Evolutionary conservation across 2,797 vertebrate species (phyloP), one percentile per base, ranked within the genome.

Genomic region (Sebastes diploproa): DNA sequence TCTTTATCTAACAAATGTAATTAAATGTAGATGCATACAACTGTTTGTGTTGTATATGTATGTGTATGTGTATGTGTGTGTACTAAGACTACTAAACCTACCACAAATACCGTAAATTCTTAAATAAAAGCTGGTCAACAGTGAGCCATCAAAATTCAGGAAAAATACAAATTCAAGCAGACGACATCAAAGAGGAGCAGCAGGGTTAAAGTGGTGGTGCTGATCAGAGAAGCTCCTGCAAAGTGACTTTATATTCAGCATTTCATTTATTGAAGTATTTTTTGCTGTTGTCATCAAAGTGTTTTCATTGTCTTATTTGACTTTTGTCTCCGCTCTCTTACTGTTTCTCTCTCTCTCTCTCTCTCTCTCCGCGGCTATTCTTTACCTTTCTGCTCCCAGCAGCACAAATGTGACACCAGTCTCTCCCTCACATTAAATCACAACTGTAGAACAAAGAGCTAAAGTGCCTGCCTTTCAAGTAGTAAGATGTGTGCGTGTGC

Each of bases 171-270:
- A 65, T 42, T 56, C 7, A 13, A 63, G 22, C 29, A 62, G 42
- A 25, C 11, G 1, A 3, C 56, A 4, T 4, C 6, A 27, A 34
- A 18, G 0, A 13, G 12, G 0, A 3, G 9, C 18, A 22, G 61
- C 4, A 22, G 27, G 36, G 34, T 22, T 11, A 52, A 36, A 23
- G 3, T 32, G 34, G 4, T 25, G 20, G 11, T 11, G 56, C 18
- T 46, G 25, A 72, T 30, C 34, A 13, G 10, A 16, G 18, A 18
- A 27, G 22, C 54, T 38, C 54, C 25, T 13, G 14, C 3, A 16
- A 14, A 25, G 14, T 23, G 56, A 50, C 42, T 63, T 65, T 7
- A 16, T 64, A 14, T n/a, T 63, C 20, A 42, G 52, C 25, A 22
- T 58, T 42, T 66, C 13, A 64, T 55, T 20, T 13, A 20, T 20